These are phyloP conservation scores for Alethe castanea DNA, from an alignment of 2,113 vertebrate species.

Conservation along the genomic window DNA sequence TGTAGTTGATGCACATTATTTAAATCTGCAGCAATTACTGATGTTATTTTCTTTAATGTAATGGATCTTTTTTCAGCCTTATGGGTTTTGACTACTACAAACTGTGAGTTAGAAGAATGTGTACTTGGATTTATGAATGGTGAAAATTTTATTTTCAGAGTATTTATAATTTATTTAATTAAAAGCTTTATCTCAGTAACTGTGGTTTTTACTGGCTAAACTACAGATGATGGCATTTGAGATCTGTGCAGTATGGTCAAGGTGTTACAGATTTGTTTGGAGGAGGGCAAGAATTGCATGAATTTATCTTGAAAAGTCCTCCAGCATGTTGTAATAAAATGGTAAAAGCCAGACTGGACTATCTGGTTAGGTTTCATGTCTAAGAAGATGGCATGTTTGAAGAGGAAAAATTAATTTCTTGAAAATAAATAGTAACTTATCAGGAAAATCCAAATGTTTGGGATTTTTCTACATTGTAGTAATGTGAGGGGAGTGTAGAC, in stretches of 20 bases:
- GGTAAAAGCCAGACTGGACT: not conserved
- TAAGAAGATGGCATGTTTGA: not conserved
- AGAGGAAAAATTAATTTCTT: not conserved
- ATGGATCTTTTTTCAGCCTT: not conserved
- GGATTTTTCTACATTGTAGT: not conserved
- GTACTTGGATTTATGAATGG: not conserved
- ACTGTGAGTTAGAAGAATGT: not conserved
- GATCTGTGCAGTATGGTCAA: not conserved
- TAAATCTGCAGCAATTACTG: not conserved
- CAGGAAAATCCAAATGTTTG: not conserved
- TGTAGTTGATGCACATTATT: not conserved
- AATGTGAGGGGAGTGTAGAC: not conserved
- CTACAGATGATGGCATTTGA: not conserved
- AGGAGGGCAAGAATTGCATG: not conserved
- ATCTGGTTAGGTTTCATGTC: not conserved
- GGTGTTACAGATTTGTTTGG: not conserved
- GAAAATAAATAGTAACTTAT: not conserved
- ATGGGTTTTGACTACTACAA: not conserved
- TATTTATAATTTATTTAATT: not conserved
- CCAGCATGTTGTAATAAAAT: not conserved
- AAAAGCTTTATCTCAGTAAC: not conserved
- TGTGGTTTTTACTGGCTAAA: not conserved
- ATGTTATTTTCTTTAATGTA: not conserved
- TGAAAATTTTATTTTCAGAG: not conserved
- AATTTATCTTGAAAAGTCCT: not conserved